Base-by-base conservation (phyloP, 2,113 vertebrate genomes). In the Physeter macrocephalus region DNA sequence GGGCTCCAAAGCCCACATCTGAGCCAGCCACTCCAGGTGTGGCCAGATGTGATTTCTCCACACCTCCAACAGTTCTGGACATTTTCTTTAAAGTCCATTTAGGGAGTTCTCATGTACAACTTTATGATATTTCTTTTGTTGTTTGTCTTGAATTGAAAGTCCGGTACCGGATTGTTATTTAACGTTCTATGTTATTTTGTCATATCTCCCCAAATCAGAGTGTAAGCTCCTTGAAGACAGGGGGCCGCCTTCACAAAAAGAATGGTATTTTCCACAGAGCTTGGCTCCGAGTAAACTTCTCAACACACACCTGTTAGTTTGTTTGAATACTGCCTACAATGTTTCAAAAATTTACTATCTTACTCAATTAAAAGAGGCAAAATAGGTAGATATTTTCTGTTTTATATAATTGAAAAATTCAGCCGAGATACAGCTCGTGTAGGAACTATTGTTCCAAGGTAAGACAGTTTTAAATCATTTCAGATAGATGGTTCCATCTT, bases 321-420 rank as follows among this genome's bases (percentile, higher is more conserved):
- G 34, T 80, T 71, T 59, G 61, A 80, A 52, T 74, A n/a, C 64
- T 29, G 31, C 41, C 64, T 81, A 54, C 14, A 54, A 6, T 67
- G 13, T 87, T 78, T 93, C 69, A 69, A 18, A 71, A 83, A 54
- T 66, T 93, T 75, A 54, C 59, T 93, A 39, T 41, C 31, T 81
- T 85, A 39, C 46, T 96, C 36, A 84, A 67, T 77, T 77, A 49
- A 72, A 84, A 86, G 41, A 92, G 52, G 41, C 43, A 84, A 72
- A 94, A 62, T 11, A 74, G 67, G 71, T 21, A 61, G n/a, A 67
- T 83, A 71, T 82, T 36, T 61, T 90, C 69, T 94, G 85, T 75
- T 93, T 82, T 61, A 36, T 49, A 17, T 66, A 93, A 78, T 41
- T 67, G 80, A 91, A 95, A 94, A 96, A 52, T 88, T 80, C 64